Evolutionary conservation across 2,888 invertebrate species (phyloP).

Genomic region (Drosophila hamatofila): DNA sequence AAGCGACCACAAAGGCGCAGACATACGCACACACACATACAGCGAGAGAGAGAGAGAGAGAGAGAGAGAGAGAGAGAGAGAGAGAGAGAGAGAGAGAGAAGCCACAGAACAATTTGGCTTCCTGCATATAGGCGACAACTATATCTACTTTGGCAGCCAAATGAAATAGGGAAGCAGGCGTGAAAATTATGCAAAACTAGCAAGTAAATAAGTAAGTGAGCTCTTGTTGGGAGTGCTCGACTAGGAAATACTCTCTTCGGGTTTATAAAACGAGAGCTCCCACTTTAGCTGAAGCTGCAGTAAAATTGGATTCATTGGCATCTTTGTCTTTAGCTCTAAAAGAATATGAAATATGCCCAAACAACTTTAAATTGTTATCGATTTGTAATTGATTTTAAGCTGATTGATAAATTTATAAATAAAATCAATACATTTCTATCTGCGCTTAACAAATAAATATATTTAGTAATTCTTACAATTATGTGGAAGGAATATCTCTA

Average conservation of each 20-base stretch:
- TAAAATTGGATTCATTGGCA: no score
- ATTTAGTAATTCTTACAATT: no score
- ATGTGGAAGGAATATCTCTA: background rate
- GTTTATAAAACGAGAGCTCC: background rate
- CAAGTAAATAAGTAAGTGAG: background rate
- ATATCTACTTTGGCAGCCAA: background rate
- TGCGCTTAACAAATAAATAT: no score
- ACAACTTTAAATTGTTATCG: background rate
- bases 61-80: no score
- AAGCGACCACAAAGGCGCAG: slow-evolving; percentile 51
- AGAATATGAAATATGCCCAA: background rate
- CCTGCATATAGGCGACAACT: slow-evolving; percentile 20
- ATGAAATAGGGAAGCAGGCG: background rate
- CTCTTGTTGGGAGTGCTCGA: background rate
- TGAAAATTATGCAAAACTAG: background rate
- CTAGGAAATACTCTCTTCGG: background rate
- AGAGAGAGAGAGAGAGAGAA: no score
- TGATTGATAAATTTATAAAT: no score
- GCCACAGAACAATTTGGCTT: slow-evolving; percentile 46
- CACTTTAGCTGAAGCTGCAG: no score
- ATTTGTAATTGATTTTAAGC: background rate
- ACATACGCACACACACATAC: background rate
- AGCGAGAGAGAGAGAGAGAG: no score
- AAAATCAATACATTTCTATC: no score
- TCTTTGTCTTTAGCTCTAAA: background rate